Base-by-base conservation (phyloP, 2,888 invertebrate genomes). In the Byasa hedistus region DNA sequence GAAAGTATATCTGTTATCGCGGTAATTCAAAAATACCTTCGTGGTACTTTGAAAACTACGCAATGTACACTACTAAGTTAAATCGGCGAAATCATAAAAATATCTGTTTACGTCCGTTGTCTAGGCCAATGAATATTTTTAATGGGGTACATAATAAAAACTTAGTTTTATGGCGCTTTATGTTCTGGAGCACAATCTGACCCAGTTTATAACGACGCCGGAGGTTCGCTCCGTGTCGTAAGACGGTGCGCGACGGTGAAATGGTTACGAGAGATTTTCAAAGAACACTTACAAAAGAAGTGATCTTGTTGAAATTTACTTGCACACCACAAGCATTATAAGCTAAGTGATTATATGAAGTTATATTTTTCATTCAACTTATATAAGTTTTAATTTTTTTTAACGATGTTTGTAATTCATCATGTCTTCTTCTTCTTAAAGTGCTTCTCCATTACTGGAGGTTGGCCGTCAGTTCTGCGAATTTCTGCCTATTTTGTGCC, bases 121-220 rank as follows among this genome's bases (percentile, higher is more conserved):
- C 52, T 19, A 8, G 62, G 54, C 39, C 39, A 58, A 75, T 73
- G 75, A 75, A 73, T 76, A 72, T 72, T 79, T 80, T 82, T 79
- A 83, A 78, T 79, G n/a, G 76, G 70, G 69, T 62, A 70, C 69
- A 69, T 72, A 74, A 79, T 81, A 79, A 82, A 80, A 78, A 69
- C 61, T 59, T 61, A 64, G 63, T 59, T 67, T 67, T 64, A 64
- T 24, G 56, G 55, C 59, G 55, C 67, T 70, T 66, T 66, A 66
- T 70, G 71, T 69, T 69, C 66, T 57, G 64, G 64, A 68, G 69
- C 64, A 73, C 70, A 71, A 72, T 70, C 70, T 72, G 77, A 76
- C 78, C 79, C 66, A 76, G 71, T 75, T 78, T 70, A 68, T 73
- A 72, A 70, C 65, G 66, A 63, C 65, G 55, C 51, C 54, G 44